Base-by-base conservation (phyloP, 2,113 vertebrate species). In the Trichechus manatus region DNA sequence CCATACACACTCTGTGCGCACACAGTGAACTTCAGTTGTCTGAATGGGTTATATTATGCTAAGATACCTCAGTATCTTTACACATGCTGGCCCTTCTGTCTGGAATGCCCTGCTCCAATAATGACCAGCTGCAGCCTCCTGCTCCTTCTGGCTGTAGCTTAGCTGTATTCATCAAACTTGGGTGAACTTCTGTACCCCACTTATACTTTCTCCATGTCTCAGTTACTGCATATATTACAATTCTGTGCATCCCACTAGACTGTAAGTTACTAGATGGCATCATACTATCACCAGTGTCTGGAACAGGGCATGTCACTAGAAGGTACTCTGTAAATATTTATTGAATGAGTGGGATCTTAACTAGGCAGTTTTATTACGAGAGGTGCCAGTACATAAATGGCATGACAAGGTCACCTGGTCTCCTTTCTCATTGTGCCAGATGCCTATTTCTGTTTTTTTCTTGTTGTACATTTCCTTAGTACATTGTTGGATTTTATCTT, bases 401-500 rank as follows among this genome's bases (percentile, higher is more conserved):
- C 88, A 19, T 47, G 39, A 31, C 25, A 47, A 74, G 5, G 68
- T 70, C 42, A 39, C 42, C 53, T 33, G 27, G 33, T 23, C 10
- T 22, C 77, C 27, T 83, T 83, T 78, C 22, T 90, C 13, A 83
- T 89, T 61, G 33, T 83, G 61, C 44, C 91, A 72, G 1, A 81
- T 70, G 23, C 29, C 31, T 83, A 15, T 44, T 75, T 44, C 36
- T 61, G 39, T 39, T 5, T n/a, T 44, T 56, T 42, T 72, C 29
- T 9, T 4, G 27, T 9, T 84, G 14, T 75, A 7, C 31, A n/a
- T 91, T 83, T 42, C 27, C 75, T 42, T 56, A 68, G 79, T 72
- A 13, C 4, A 20, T 70, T 81, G 25, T 66, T 79, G 80, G 79
- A 27, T 85, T 91, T 93, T 74, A 81, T 74, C 83, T 93, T 64